Evolutionary conservation across 2,888 invertebrate genomes (phyloP).

Genomic region (Chrysolina americana): DNA sequence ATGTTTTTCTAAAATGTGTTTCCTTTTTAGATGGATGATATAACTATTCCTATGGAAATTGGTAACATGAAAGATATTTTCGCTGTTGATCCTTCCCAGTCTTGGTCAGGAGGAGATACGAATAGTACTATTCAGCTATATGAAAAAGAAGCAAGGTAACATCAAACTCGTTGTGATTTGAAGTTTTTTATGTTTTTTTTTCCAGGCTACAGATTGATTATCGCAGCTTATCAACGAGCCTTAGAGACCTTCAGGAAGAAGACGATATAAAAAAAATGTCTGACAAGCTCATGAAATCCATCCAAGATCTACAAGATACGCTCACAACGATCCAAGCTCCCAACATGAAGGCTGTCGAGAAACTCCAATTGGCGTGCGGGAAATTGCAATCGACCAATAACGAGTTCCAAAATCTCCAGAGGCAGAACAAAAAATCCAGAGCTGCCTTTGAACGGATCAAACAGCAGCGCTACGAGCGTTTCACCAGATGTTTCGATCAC

Average conservation of each 20-base stretch:
- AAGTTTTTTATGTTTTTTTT: slow-evolving; percentile 27
- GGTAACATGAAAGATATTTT: slow-evolving; percentile 95
- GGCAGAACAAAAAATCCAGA: slow-evolving; percentile 94
- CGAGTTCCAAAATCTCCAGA: slow-evolving; percentile 95
- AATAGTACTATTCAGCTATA: slow-evolving; percentile 77
- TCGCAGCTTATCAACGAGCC: slow-evolving; percentile 79
- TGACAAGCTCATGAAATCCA: slow-evolving; percentile 86
- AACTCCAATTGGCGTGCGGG: slow-evolving; percentile 93
- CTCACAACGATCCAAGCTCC: slow-evolving; percentile 98
- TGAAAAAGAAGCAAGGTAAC: slow-evolving; percentile 75
- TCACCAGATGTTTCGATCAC: slow-evolving; percentile 96
- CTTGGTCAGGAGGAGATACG: slow-evolving; percentile 71
- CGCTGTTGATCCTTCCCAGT: slow-evolving; percentile 75
- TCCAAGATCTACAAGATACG: slow-evolving; percentile 86
- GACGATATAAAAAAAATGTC: slow-evolving; percentile 91
- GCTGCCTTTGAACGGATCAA: slow-evolving; percentile 95
- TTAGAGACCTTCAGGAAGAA: slow-evolving; percentile 88
- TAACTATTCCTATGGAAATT: slow-evolving; percentile 88
- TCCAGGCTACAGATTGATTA: slow-evolving; percentile 89
- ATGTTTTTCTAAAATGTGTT: no score
- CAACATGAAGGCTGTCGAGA: slow-evolving; percentile 95
- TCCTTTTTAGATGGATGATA: slow-evolving; percentile 91
- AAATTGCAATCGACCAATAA: slow-evolving; percentile 96
- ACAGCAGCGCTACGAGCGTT: slow-evolving; percentile 93
- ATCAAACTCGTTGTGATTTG: background rate